Evolutionary conservation across 2,888 invertebrate genomes (phyloP), one percentile per base, ranked within the genome.

Genomic region (Campoplex nolae): DNA sequence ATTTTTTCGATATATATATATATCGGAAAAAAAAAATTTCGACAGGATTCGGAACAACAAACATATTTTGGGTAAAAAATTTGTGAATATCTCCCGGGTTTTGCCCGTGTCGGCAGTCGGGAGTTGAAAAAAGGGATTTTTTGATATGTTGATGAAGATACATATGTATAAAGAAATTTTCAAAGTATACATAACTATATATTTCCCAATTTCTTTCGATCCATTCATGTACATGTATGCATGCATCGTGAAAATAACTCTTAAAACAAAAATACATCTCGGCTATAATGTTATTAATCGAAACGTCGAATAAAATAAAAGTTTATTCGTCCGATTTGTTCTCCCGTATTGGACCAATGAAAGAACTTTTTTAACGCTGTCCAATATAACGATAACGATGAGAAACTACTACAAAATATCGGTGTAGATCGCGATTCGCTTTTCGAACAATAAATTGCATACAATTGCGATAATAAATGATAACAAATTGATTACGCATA

Each of bases 231-330:
- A 62, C 38, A 38, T 38, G 38, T 62, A 32, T 58, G 7, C 9
- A 58, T 58, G 58, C 58, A 32, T 62, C 32, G 62, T 62, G 16
- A 11, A 62, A 32, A 62, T 23, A 23, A 23, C 3, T 42, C 32
- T 62, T 62, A 32, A 62, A 62, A n/a, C n/a, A n/a, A 23, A 62
- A 62, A 62, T 32, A 62, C 32, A 62, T 32, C 62, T 32, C 28
- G 16, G 32, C 32, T 62, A 62, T 16, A 16, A 32, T 28, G 4
- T 9, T 23, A 28, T 1, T 32, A 18, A 62, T 13, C 62, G 32
- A 32, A 62, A 62, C 13, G 28, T 58, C 9, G 11, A 58, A 32
- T 58, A 58, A 58, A 28, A 58, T 58, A 16, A 58, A 58, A 11
- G 28, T 28, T 58, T 58, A 28, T 58, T 58, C 28, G 58, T 28